Percentiles rank a stretch among this genome's conserved stretches.
Conservation (phyloP, 1,140 invertebrate species). For the Drosophila truncata region DNA sequence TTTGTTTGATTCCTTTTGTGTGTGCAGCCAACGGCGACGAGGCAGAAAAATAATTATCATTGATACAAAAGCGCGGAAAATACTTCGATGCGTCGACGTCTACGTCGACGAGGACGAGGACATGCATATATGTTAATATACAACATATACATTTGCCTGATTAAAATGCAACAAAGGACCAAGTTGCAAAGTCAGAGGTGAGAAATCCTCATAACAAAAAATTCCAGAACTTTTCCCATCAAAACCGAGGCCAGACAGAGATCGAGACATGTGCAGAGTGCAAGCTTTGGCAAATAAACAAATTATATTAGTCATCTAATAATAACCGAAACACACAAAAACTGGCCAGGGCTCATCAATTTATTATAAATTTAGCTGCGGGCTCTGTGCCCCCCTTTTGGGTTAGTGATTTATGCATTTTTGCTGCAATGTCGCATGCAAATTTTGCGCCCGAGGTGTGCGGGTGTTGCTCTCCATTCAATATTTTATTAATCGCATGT, state of each 20-base stretch:
- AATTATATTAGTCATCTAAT: slow-evolving; percentile 72
- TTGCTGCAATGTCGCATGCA: slow-evolving; percentile 60
- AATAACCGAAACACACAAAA: slow-evolving; percentile 39
- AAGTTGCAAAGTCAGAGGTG: slow-evolving; percentile 23
- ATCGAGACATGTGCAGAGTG: slow-evolving; percentile 32
- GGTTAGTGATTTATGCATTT: slow-evolving; percentile 68
- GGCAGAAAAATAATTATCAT: slow-evolving; percentile 80
- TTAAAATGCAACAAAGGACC: slow-evolving; percentile 62
- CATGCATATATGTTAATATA: slow-evolving; percentile 60
- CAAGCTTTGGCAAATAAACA: slow-evolving; percentile 57
- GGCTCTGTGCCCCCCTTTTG: slow-evolving; percentile 10
- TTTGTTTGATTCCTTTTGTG: slow-evolving; percentile 84
- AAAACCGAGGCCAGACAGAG: slow-evolving; percentile 6
- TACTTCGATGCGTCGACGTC: slow-evolving; percentile 46
- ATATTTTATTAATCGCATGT: slow-evolving; percentile 83
- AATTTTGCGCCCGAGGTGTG: slow-evolving; percentile 38
- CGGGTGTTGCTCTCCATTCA: slow-evolving; percentile 57
- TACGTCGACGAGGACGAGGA: neutral
- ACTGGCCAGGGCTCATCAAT: slow-evolving; percentile 59
- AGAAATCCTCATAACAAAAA: neutral
- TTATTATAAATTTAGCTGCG: slow-evolving; percentile 71
- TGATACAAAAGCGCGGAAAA: slow-evolving; percentile 72
- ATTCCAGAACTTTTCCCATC: neutral
- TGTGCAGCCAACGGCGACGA: slow-evolving; percentile 67
- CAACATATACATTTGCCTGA: slow-evolving; percentile 74